These are phyloP conservation scores for Cotesia vestalis DNA, from an alignment of 1,140 invertebrate genomes.

Conservation along the genomic window DNA sequence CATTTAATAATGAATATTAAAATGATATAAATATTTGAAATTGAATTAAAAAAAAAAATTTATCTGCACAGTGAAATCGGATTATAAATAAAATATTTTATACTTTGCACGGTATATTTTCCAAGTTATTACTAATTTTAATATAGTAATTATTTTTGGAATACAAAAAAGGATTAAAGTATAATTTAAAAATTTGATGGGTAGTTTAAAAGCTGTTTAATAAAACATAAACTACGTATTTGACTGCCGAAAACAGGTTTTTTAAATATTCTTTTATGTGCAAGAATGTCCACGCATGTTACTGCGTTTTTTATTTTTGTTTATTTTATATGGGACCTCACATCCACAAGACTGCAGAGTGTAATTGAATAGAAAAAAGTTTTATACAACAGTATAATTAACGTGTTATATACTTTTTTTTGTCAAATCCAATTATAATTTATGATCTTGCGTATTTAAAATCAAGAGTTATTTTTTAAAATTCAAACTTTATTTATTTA, in stretches of 20 bases:
- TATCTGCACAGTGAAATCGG: no score
- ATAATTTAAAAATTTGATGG: neutral
- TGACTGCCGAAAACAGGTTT: slow-evolving; percentile 3
- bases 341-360: neutral
- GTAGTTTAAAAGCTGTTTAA: neutral
- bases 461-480: no score
- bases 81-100: no score
- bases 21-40: no score
- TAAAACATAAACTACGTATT: slow-evolving; percentile 2
- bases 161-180: neutral
- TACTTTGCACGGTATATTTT: no score
- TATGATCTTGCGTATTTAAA: no score
- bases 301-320: neutral
- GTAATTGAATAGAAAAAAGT: neutral
- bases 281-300: slow-evolving; percentile 15
- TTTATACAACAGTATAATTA: neutral
- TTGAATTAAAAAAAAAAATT: no score
- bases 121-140: no score
- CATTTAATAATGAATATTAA: no score
- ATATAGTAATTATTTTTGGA: no score
- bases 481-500: no score
- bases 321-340: neutral
- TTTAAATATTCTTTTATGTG: neutral
- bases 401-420: neutral
- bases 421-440: neutral